phyloP scores from a whole-genome alignment of 2,888 invertebrate species.

The Therioaphis trifolii region DNA sequence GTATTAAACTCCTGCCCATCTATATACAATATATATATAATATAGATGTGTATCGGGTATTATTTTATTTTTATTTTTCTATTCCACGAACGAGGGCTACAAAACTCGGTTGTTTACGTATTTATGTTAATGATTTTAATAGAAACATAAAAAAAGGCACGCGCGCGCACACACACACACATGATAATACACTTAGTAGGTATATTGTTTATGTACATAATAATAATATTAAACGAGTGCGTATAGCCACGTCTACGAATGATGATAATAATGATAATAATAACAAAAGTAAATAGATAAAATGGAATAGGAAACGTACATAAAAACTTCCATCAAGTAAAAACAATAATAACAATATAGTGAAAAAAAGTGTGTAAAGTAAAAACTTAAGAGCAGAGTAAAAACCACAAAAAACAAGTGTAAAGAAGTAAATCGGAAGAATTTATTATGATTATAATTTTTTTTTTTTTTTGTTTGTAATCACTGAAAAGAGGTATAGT shows the following conservation, averaged over 20 bases:
- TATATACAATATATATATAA: neutral
- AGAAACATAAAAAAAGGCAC: constrained; percentile 15
- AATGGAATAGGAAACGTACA: constrained; percentile 21
- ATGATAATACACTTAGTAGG: neutral
- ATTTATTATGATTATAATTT: no score
- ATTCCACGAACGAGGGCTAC: constrained; percentile 24
- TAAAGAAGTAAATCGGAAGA: constrained; percentile 44
- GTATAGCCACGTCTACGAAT: no score
- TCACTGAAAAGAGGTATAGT: constrained; percentile 6
- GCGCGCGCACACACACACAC: neutral
- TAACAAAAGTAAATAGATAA: no score
- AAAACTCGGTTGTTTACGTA: constrained; percentile 3
- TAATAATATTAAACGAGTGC: no score
- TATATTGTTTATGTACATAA: neutral
- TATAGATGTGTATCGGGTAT: neutral
- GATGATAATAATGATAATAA: no score
- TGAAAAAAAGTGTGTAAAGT: neutral
- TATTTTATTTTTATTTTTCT: constrained; percentile 7
- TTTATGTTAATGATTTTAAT: constrained; percentile 22
- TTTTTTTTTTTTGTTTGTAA: neutral
- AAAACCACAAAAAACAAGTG: constrained; percentile 37
- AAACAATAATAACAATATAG: constrained; percentile 1
- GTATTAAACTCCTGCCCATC: constrained; percentile 26
- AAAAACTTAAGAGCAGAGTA: neutral
- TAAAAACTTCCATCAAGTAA: constrained; percentile 9